These are phyloP conservation scores for Arrhamphus sclerolepis DNA, from an alignment of 2,797 vertebrate species.

Conservation along the genomic window DNA sequence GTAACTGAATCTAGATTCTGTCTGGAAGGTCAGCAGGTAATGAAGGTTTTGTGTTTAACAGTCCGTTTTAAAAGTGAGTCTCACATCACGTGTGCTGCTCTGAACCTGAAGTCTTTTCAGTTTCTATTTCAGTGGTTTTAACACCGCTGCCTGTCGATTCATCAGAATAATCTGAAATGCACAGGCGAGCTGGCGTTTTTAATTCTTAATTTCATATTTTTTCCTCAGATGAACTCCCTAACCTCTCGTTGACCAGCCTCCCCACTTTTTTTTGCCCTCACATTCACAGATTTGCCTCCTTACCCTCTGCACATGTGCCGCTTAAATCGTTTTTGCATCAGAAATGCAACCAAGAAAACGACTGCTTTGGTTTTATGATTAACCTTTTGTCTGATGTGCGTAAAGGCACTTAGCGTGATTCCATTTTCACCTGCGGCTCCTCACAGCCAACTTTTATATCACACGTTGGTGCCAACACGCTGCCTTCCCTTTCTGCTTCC, in stretches of 20 bases:
- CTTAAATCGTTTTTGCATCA: not conserved
- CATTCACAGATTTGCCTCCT: not conserved
- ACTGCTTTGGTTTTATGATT: not conserved
- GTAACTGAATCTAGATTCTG: too few relatives aligned
- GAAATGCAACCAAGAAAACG: not conserved
- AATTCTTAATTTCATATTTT: too few relatives aligned
- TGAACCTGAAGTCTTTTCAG: too few relatives aligned
- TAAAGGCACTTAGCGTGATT: constrained; percentile 1
- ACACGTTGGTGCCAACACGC: constrained; percentile 49
- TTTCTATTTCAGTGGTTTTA: too few relatives aligned
- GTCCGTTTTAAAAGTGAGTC: too few relatives aligned
- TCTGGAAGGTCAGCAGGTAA: too few relatives aligned
- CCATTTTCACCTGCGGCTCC: constrained; percentile 26
- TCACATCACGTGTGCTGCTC: too few relatives aligned
- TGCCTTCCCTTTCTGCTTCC: constrained; percentile 36
- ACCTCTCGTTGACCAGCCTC: constrained; percentile 11
- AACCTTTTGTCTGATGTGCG: not conserved
- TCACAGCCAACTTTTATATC: constrained; percentile 53
- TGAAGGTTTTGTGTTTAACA: too few relatives aligned
- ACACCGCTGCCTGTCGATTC: too few relatives aligned
- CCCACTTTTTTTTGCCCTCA: not conserved
- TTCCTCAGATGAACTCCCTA: constrained; percentile 26
- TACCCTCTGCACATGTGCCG: not conserved
- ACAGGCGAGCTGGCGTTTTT: not conserved
- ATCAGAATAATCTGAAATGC: not conserved